Evolutionary conservation across 2,888 invertebrate genomes (phyloP).

Genomic region (Ferrisia virgata): DNA sequence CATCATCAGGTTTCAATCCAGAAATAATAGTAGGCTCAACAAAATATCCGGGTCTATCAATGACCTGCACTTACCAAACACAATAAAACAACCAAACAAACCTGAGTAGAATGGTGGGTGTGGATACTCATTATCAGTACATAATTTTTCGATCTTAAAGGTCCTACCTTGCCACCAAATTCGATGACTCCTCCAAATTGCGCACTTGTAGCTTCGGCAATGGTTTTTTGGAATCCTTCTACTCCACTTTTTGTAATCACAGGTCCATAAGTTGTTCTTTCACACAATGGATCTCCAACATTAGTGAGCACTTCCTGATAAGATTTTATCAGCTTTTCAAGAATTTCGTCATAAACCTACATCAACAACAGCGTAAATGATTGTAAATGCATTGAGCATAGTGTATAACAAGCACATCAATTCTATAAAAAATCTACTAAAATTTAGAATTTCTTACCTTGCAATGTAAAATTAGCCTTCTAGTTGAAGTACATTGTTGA

Average conservation of each 20-base stretch:
- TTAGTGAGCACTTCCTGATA: constrained; percentile 72
- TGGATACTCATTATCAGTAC: no score
- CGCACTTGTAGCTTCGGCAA: constrained; percentile 65
- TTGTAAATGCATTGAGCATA: not conserved
- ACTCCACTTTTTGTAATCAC: constrained; percentile 78
- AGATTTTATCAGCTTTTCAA: constrained; percentile 71
- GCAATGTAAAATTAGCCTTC: constrained; percentile 79
- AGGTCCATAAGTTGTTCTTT: constrained; percentile 81
- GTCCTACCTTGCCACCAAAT: constrained; percentile 72
- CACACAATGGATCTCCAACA: constrained; percentile 87
- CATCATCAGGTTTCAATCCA: constrained; percentile 75
- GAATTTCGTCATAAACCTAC: constrained; percentile 69
- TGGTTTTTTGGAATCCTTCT: constrained; percentile 69
- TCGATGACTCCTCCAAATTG: constrained; percentile 76
- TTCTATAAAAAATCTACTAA: no score
- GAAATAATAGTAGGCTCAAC: constrained; percentile 96
- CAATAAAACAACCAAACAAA: no score
- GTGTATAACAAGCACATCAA: no score
- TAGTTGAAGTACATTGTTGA: constrained; percentile 93
- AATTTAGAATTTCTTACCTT: no score
- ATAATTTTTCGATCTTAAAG: no score
- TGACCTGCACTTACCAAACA: no score
- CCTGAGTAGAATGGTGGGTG: no score
- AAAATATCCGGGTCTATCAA: constrained; percentile 80
- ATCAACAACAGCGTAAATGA: not conserved